These are phyloP conservation scores for Azorinus chamasolen DNA, from an alignment of 2,888 invertebrate species.

Conservation along the genomic window DNA sequence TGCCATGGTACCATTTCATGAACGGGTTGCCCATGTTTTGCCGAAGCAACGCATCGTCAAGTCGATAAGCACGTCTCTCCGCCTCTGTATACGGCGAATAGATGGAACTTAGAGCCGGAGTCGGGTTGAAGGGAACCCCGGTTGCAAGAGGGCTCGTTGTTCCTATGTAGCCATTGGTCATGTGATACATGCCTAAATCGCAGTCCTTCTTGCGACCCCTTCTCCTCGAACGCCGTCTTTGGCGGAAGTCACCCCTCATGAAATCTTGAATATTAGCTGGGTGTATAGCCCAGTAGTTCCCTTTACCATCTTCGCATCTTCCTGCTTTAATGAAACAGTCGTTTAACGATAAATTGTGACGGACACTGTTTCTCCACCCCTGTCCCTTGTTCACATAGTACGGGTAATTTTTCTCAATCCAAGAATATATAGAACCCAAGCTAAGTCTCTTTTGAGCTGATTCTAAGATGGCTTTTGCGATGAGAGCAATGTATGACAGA, in stretches of 20 bases:
- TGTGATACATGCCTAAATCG: constrained; percentile 78
- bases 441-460: constrained; percentile 81
- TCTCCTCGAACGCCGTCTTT: constrained; percentile 78
- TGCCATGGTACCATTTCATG: constrained; percentile 81
- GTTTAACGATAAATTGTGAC: constrained; percentile 85
- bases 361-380: constrained; percentile 85
- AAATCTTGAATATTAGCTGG: constrained; percentile 84
- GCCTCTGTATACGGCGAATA: constrained; percentile 83
- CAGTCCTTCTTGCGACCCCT: constrained; percentile 81
- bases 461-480: constrained; percentile 84
- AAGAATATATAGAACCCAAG: constrained; percentile 85
- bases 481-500: constrained; percentile 85
- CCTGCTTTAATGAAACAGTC: constrained; percentile 85
- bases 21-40: constrained; percentile 83
- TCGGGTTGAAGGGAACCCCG: constrained; percentile 70
- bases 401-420: constrained; percentile 84
- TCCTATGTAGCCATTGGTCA: constrained; percentile 74
- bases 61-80: constrained; percentile 80
- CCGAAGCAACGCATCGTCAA: constrained; percentile 81
- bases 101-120: constrained; percentile 74
- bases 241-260: constrained; percentile 83
- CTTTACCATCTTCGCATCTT: constrained; percentile 83
- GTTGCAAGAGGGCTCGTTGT: constrained; percentile 64
- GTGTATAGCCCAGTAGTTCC: constrained; percentile 85
- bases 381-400: constrained; percentile 83